phyloP scores from a whole-genome alignment of 2,113 vertebrate genomes.

The Pseudorectes ferrugineus region DNA sequence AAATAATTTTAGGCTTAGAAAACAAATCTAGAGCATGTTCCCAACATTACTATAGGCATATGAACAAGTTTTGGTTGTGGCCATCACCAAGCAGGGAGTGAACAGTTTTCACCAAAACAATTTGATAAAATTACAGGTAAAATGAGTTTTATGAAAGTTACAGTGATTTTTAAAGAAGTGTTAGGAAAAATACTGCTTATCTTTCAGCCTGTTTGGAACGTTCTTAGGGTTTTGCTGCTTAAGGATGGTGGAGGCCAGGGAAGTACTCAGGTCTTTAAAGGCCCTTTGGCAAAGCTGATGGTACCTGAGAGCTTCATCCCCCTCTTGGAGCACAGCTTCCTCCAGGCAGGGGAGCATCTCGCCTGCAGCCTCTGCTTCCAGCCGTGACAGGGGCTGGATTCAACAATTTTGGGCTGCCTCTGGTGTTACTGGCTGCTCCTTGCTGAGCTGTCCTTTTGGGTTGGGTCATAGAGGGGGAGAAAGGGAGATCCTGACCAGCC shows the following conservation, averaged over 20 bases:
- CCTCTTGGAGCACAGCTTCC: neutral
- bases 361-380: neutral
- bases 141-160: neutral
- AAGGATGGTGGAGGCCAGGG: neutral
- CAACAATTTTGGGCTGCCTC: neutral
- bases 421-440: neutral
- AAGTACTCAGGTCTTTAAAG: neutral
- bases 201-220: neutral
- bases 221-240: neutral
- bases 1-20: neutral
- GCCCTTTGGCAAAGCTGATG: neutral
- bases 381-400: neutral
- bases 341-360: neutral
- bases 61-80: neutral
- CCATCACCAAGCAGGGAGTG: neutral
- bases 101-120: neutral
- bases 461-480: neutral
- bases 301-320: neutral
- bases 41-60: no score
- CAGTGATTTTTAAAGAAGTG: neutral
- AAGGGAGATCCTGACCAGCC: no score
- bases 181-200: neutral
- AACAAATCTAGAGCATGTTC: neutral
- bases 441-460: fast-evolving
- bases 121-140: neutral